These are phyloP conservation scores for Phragmatobia fuliginosa DNA, from an alignment of 2,888 invertebrate genomes.

Conservation along the genomic window DNA sequence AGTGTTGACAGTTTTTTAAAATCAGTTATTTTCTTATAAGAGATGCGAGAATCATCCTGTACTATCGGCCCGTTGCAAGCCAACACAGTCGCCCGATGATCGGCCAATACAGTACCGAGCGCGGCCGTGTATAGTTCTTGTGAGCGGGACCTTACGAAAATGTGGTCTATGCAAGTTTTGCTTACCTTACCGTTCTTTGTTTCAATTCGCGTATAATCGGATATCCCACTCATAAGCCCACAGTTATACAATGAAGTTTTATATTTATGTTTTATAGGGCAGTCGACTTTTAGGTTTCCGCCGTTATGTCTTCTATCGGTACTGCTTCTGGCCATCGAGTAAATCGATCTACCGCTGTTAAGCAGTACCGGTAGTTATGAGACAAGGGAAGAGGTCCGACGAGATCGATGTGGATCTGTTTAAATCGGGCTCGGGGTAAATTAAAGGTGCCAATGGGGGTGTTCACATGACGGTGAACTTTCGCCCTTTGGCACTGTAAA, in stretches of 20 bases:
- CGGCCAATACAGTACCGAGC: not conserved
- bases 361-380: too few species aligned
- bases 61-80: not conserved
- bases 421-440: too few species aligned
- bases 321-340: too few species aligned
- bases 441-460: too few species aligned
- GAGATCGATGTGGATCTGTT: too few species aligned
- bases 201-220: slow-evolving; percentile 1
- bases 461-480: too few species aligned
- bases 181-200: not conserved
- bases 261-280: slow-evolving; percentile 4
- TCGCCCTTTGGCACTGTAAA: too few species aligned
- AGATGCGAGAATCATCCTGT: not conserved
- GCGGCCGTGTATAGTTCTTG: not conserved
- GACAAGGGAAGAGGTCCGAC: too few species aligned
- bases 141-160: slow-evolving; percentile 1
- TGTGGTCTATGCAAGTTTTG: not conserved
- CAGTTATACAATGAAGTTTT: not conserved
- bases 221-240: slow-evolving; percentile 1
- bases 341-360: too few species aligned
- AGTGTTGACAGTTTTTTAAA: not conserved
- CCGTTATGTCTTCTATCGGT: too few species aligned
- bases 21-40: not conserved
- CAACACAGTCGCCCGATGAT: not conserved
- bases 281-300: not conserved